Percentiles rank a stretch among this genome's conserved stretches.
Evolutionary conservation across 2,888 invertebrate genomes (phyloP).

Genomic region (Lasioglossum leucozonium): DNA sequence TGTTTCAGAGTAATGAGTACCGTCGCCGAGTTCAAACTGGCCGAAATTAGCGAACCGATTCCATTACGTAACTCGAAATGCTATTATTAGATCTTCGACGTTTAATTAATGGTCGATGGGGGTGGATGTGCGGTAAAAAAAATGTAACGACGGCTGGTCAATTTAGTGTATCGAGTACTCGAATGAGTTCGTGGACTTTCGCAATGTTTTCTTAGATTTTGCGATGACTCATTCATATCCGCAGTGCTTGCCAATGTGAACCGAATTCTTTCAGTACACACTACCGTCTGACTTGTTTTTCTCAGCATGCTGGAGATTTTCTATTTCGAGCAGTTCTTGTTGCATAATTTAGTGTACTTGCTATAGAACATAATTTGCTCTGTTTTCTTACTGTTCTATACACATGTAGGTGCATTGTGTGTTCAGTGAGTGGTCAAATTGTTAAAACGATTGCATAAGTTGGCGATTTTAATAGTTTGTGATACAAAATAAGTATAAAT

Average conservation of each 20-base stretch:
- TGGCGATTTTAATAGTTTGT: too few species aligned
- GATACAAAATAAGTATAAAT: too few species aligned
- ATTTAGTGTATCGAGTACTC: slow-evolving; percentile 19
- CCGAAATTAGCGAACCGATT: slow-evolving; percentile 34
- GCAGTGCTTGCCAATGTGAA: not conserved
- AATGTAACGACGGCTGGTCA: slow-evolving; percentile 10
- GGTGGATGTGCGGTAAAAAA: slow-evolving; percentile 21
- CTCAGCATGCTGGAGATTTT: not conserved
- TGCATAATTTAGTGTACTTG: not conserved
- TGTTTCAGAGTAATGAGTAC: slow-evolving; percentile 18
- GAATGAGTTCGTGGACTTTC: slow-evolving; percentile 37
- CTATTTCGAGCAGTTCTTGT: not conserved
- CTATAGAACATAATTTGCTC: not conserved
- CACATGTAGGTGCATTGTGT: not conserved
- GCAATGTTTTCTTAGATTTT: slow-evolving; percentile 38
- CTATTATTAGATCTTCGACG: slow-evolving; percentile 46
- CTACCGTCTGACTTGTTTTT: not conserved
- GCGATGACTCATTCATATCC: not conserved
- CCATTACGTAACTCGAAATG: slow-evolving; percentile 32
- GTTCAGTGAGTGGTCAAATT: too few species aligned
- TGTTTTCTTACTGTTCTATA: not conserved
- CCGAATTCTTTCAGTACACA: not conserved
- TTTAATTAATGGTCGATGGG: slow-evolving; percentile 34
- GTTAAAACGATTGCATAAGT: too few species aligned
- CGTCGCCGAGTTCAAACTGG: slow-evolving; percentile 22